Evolutionary conservation across 2,797 vertebrate genomes (phyloP).

Genomic region (Gymnothorax reevesii): DNA sequence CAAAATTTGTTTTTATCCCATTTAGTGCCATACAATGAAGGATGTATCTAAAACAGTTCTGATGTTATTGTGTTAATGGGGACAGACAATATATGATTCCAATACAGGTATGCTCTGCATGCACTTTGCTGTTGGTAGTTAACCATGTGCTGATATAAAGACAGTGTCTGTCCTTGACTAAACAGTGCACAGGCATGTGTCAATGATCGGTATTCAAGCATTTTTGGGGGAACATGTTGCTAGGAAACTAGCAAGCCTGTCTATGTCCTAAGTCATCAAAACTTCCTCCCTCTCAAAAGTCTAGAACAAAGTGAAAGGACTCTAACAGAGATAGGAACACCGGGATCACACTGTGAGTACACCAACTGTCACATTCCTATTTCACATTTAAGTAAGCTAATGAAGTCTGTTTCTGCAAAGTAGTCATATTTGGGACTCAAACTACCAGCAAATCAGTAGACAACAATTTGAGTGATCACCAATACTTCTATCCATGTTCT

Average conservation of each 20-base stretch:
- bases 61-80: too few relatives aligned
- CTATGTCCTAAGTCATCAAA: background rate
- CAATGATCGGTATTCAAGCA: background rate
- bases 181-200: background rate
- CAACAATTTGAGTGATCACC: background rate
- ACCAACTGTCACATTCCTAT: background rate
- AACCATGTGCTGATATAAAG: background rate
- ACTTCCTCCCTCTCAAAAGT: background rate
- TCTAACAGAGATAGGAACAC: background rate
- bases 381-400: background rate
- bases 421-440: background rate
- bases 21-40: too few relatives aligned
- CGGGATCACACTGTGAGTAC: background rate
- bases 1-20: too few relatives aligned
- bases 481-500: too few relatives aligned
- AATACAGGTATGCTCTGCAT: too few relatives aligned
- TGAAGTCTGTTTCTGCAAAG: background rate
- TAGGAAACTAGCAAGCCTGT: background rate
- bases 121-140: background rate
- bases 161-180: background rate
- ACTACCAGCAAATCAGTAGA: background rate
- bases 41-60: too few relatives aligned
- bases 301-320: background rate
- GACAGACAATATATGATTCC: too few relatives aligned
- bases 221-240: constrained; percentile 6